Evolutionary conservation across 2,797 vertebrate genomes (phyloP), one percentile per base, ranked within the genome.

Genomic region (Rhinichthys osculus): DNA sequence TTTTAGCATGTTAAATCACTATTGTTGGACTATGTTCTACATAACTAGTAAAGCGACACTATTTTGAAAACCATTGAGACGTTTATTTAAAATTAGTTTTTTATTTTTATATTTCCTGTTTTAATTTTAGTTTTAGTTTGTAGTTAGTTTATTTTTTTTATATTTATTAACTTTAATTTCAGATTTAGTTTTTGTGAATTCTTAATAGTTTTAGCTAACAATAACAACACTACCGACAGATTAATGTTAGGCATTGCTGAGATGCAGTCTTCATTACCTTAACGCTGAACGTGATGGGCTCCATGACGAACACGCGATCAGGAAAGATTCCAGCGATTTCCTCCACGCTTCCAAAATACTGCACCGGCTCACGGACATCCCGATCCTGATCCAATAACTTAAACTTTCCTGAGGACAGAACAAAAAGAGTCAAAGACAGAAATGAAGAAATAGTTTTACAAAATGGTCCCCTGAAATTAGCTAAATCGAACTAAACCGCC

Each of bases 271-370:
- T 35, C 17, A 92, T 85, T 30, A 99, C 98, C 97, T 99, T 99
- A 86, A 99, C 97, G 0, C 97, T 99, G 93, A 99, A 99, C 82
- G 97, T 97, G 92, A 99, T 98, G 82, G 96, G 96, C 92, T 99
- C 98, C 98, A 99, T 97, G 92, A 99, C 97, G 0, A 99, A 99
- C 90, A 99, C 96, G 0, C 98, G 95, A 89, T 99, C 98, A 0
- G 98, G 98, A 90, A 99, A 99, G 90, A 93, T 96, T 84, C 95
- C 98, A 67, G 98, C 98, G 88, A 99, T 97, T 91, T 99, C 98
- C 92, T 99, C 98, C 93, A 99, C 97, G 0, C 97, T 99, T 92
- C 96, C 97, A 94, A 99, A 99, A 86, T 96, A 99, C 94, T 98
- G 97, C 90, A 99, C 96, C 0, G 97, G 98, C 92, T 99, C 98